phyloP scores from a whole-genome alignment of 2,888 invertebrate genomes.

The Orthonevra nobilis region DNA sequence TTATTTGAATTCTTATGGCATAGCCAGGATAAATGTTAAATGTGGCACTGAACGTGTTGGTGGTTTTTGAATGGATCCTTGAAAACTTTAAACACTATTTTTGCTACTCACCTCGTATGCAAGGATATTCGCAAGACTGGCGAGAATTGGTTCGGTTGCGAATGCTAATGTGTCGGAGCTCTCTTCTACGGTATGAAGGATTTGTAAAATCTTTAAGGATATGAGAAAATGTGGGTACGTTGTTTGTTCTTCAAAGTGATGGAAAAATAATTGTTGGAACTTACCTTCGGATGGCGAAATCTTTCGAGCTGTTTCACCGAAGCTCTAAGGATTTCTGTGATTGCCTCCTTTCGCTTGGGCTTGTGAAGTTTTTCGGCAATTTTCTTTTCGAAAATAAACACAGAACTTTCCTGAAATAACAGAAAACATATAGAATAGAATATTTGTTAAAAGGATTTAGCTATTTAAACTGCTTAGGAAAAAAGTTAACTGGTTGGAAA shows the following conservation, averaged over 20 bases:
- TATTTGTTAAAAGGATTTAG: no score
- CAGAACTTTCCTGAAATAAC: constrained; percentile 90
- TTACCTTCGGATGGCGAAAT: constrained; percentile 90
- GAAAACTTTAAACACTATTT: not conserved
- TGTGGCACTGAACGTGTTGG: not conserved
- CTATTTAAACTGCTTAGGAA: no score
- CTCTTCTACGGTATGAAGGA: constrained; percentile 89
- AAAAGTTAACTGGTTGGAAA: no score
- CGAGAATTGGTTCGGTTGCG: constrained; percentile 94
- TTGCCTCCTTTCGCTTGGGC: constrained; percentile 94
- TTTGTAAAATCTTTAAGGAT: constrained; percentile 82
- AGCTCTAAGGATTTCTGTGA: constrained; percentile 91
- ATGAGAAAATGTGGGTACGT: constrained; percentile 15
- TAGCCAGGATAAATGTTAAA: not conserved
- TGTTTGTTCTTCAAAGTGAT: no score
- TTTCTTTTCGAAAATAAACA: constrained; percentile 96
- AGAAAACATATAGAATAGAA: constrained; percentile 75
- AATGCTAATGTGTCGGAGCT: constrained; percentile 94
- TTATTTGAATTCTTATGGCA: constrained; percentile 25
- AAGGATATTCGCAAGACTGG: constrained; percentile 93
- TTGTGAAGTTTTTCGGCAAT: constrained; percentile 95
- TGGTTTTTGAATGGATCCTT: not conserved
- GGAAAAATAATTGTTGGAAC: constrained; percentile 32
- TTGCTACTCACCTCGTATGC: constrained; percentile 87
- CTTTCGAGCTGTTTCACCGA: constrained; percentile 90